Evolutionary conservation across 2,888 invertebrate species (phyloP).

Genomic region (Orgyia antiqua): DNA sequence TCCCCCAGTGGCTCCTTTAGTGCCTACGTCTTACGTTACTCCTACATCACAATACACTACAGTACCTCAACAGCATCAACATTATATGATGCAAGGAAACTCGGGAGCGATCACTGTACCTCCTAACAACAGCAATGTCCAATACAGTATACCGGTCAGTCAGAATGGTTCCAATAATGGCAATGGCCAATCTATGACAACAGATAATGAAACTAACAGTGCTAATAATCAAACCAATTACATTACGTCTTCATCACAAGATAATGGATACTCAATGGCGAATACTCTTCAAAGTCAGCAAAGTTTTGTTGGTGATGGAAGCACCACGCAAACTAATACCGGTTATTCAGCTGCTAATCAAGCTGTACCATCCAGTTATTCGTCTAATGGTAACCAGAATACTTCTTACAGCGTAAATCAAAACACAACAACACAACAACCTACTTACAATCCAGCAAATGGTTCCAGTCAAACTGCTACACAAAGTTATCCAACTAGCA

Average conservation of each 20-base stretch:
- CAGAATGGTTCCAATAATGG: conserved; percentile 46
- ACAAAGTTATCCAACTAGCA: conserved; percentile 39
- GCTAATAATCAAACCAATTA: conserved; percentile 56
- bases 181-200: conserved; percentile 42
- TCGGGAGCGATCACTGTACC: conserved; percentile 48
- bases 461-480: conserved; percentile 43
- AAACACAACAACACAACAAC: conserved; percentile 46
- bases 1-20: conserved; percentile 52
- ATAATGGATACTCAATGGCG: conserved; percentile 45
- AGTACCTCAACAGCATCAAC: conserved; percentile 60
- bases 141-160: conserved; percentile 50
- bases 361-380: conserved; percentile 43
- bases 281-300: conserved; percentile 48
- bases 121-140: conserved; percentile 47
- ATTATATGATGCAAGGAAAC: conserved; percentile 63
- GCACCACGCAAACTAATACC: conserved; percentile 42
- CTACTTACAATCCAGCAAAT: conserved; percentile 46
- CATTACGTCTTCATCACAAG: conserved; percentile 66
- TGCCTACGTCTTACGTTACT: conserved; percentile 54
- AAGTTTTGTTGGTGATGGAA: conserved; percentile 44
- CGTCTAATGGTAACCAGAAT: conserved; percentile 43
- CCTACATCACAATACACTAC: conserved; percentile 58
- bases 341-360: conserved; percentile 44
- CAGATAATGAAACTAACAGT: conserved; percentile 51
- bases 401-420: conserved; percentile 42